Evolutionary conservation across 2,888 invertebrate species (phyloP).

Genomic region (Nemoura dubitans): DNA sequence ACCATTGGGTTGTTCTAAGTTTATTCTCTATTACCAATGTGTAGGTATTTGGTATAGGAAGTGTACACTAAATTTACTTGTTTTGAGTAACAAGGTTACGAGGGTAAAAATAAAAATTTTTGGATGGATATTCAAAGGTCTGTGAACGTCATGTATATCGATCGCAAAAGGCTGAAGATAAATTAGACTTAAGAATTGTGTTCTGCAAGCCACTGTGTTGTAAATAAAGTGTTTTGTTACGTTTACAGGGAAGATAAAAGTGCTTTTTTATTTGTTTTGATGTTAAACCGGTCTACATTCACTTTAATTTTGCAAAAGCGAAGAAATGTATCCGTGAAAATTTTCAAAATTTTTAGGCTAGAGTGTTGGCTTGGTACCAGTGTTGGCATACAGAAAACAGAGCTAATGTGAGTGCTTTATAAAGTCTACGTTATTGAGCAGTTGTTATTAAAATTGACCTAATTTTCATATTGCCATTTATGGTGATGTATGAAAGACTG

Average conservation of each 20-base stretch:
- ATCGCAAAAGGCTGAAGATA: not conserved
- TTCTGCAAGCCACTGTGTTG: not conserved
- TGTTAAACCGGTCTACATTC: too few species aligned
- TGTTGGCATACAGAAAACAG: too few species aligned
- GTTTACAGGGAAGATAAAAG: constrained; percentile 15
- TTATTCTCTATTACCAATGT: not conserved
- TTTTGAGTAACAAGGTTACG: not conserved
- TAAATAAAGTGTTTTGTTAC: constrained; percentile 30
- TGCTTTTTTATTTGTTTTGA: too few species aligned
- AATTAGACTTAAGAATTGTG: not conserved
- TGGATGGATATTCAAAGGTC: not conserved
- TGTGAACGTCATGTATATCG: not conserved
- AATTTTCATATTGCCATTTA: constrained; percentile 12
- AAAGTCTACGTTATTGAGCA: not conserved
- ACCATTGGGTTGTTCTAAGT: not conserved
- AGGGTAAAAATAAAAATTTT: not conserved
- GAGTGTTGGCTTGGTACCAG: too few species aligned
- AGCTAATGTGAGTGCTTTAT: not conserved
- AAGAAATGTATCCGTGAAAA: too few species aligned
- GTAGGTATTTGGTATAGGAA: not conserved
- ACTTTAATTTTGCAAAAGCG: too few species aligned
- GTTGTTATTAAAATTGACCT: not conserved
- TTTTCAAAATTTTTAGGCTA: too few species aligned
- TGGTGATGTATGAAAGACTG: constrained; percentile 14
- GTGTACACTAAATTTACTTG: not conserved